Base-by-base conservation (phyloP, 2,113 vertebrate species). In the Chaetorhynchus papuensis region DNA sequence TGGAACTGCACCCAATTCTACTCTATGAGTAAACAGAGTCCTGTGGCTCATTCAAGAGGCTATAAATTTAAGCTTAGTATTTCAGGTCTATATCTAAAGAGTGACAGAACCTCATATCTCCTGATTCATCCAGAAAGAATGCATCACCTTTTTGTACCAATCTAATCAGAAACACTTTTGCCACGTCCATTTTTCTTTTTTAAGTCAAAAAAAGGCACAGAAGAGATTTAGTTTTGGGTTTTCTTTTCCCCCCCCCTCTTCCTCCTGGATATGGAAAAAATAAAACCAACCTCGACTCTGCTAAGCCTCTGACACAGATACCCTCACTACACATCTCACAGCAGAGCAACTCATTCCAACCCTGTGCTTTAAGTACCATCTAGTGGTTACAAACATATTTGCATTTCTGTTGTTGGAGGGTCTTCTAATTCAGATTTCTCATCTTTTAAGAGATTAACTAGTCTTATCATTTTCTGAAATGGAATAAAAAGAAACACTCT, bases 131-230 rank as follows among this genome's bases (percentile, higher is more conserved):
- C 92, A 82, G 96, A 95, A 97, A 94, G 91, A 97, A 98, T 94
- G 92, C 74, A 97, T 97, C 98, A 98, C 97, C 94, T 97, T 98
- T 97, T 95, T 92, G 94, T 96, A 96, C 94, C 78, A 93, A 97
- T 98, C 97, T 97, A 98, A 98, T 98, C 97, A 97, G 97, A 93
- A 97, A 94, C 94, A 90, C 72, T 97, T 98, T 94, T 97, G 97
- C 95, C 96, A 95, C n/a, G 92, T 95, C 97, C 95, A 97, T 98
- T 98, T 98, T 98, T 98, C 97, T 98, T 98, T 96, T 96, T 87
- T 87, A 95, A 97, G 96, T 97, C 93, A 96, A 95, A 96, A 78
- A 89, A 91, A 98, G 78, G 64, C 83, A 71, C 45, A 83, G 80
- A 95, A 92, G 39, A 97, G 87, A 97, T 96, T 97, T 97, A 97